A percentile compares a stretch with the other conserved stretches of the same genome.
phyloP scores from a whole-genome alignment of 2,888 invertebrate species.

The Orchesella flavescens region DNA sequence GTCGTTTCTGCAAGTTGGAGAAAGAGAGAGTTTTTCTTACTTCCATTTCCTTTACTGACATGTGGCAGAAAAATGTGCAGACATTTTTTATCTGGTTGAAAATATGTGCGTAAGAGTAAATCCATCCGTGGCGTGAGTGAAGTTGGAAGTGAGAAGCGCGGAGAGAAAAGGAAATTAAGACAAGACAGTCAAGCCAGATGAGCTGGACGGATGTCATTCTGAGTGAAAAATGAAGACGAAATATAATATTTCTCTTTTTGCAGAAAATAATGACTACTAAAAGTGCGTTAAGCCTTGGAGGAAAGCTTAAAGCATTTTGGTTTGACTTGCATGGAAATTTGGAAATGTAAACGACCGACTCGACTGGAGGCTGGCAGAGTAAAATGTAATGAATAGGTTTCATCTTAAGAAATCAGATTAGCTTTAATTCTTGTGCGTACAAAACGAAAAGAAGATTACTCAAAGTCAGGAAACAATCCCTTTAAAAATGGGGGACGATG shows the following conservation, averaged over 20 bases:
- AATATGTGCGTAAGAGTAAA: too few relatives aligned
- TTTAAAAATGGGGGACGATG: neutral
- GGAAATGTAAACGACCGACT: too few relatives aligned
- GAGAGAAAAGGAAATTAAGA: conserved; percentile 8
- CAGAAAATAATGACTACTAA: neutral
- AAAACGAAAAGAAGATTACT: conserved; percentile 39
- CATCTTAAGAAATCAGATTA: too few relatives aligned
- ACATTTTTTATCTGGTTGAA: neutral
- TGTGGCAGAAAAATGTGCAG: neutral
- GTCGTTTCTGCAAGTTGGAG: neutral
- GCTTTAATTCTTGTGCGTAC: neutral
- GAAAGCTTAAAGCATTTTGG: too few relatives aligned
- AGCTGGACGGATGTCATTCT: conserved; percentile 24
- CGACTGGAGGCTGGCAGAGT: too few relatives aligned
- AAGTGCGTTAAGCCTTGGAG: too few relatives aligned
- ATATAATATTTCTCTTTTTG: neutral
- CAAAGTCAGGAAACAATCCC: conserved; percentile 35
- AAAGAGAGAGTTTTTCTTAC: neutral
- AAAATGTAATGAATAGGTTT: too few relatives aligned
- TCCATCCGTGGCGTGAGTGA: neutral
- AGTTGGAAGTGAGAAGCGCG: neutral
- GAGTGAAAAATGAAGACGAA: conserved; percentile 33
- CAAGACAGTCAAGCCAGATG: neutral
- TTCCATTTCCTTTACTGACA: neutral
- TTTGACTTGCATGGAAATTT: too few relatives aligned